Evolutionary conservation across 2,797 vertebrate species (phyloP).

Genomic region (Neosilurus mollespiculum): DNA sequence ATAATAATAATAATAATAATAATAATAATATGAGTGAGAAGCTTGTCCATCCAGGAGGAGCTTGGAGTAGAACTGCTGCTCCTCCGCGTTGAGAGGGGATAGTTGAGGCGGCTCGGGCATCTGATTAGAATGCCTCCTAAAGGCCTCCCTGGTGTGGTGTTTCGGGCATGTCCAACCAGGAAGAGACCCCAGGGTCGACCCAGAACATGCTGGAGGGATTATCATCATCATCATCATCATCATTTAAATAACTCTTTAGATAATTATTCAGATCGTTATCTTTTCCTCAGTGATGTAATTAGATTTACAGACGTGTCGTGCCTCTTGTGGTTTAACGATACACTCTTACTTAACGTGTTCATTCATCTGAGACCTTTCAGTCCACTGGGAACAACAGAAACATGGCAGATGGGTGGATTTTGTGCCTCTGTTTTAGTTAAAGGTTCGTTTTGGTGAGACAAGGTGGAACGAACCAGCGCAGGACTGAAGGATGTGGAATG

Average conservation of each 20-base stretch:
- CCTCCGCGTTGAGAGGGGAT: no score
- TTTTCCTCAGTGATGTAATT: background rate
- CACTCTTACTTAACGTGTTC: background rate
- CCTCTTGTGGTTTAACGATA: background rate
- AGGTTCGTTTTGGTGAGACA: background rate
- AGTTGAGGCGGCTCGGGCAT: no score
- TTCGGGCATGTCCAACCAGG: no score
- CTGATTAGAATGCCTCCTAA: no score
- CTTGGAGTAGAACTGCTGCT: no score
- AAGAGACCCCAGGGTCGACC: no score
- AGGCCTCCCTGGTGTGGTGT: no score
- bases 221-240: background rate
- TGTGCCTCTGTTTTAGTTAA: background rate
- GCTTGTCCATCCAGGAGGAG: no score
- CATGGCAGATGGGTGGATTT: background rate
- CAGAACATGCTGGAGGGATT: no score
- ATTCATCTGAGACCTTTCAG: background rate
- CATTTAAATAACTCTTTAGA: background rate
- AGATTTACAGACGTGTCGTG: background rate
- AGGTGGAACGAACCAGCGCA: background rate
- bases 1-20: no score
- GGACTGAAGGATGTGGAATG: background rate
- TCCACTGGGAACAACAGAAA: background rate
- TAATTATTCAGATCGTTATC: background rate
- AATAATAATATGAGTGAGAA: no score